Percentiles rank a stretch among this genome's conserved stretches.
phyloP scores from a whole-genome alignment of 2,797 vertebrate genomes.

The Botia kubotai region DNA sequence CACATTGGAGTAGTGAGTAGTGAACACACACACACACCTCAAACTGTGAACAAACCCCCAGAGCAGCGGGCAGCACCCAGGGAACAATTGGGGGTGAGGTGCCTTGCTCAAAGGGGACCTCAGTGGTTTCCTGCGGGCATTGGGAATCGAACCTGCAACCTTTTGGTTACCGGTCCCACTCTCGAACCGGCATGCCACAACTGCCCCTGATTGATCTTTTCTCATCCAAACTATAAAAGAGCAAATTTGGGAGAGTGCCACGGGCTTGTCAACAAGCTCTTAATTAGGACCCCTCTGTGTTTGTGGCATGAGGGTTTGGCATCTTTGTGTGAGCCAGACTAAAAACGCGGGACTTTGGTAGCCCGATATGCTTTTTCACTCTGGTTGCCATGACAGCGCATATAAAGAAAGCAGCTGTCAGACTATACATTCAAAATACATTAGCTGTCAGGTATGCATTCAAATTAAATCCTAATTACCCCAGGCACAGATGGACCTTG shows the following conservation, averaged over 20 bases:
- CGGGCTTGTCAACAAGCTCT: slow-evolving; percentile 26
- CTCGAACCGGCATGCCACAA: too few species aligned
- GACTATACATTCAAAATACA: not conserved
- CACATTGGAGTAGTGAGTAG: too few species aligned
- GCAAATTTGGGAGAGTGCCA: slow-evolving; percentile 38
- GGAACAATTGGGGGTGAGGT: too few species aligned
- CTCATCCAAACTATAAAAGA: not conserved
- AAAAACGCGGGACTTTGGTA: not conserved
- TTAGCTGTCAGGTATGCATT: not conserved
- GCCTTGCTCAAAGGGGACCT: too few species aligned
- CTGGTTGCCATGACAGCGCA: not conserved
- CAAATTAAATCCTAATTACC: not conserved
- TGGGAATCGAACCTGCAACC: too few species aligned
- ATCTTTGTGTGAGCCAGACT: not conserved
- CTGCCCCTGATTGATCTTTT: too few species aligned
- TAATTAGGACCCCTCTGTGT: slow-evolving; percentile 40
- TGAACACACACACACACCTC: too few species aligned
- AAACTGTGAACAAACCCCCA: too few species aligned
- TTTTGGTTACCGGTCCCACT: too few species aligned
- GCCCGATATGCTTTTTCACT: not conserved
- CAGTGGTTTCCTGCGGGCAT: too few species aligned
- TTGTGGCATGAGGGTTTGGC: slow-evolving; percentile 25
- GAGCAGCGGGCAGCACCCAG: too few species aligned
- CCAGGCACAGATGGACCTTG: not conserved
- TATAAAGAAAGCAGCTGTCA: not conserved